Conservation (phyloP, 1,140 invertebrate species). For the Macrotrachela quadricornifera region DNA sequence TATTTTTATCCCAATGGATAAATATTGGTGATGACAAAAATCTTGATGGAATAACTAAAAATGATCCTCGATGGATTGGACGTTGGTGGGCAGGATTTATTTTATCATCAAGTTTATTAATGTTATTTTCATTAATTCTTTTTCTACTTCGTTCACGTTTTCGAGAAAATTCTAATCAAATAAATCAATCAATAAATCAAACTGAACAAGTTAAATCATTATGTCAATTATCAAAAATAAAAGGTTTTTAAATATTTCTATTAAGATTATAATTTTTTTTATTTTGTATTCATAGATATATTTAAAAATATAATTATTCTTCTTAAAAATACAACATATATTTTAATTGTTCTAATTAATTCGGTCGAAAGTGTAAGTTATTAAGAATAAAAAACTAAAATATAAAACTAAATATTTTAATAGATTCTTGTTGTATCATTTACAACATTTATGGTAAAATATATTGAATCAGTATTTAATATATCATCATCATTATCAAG, state of each 20-base stretch:
- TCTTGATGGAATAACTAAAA: neutral
- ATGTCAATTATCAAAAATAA: neutral
- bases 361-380: conserved; percentile 1
- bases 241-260: neutral
- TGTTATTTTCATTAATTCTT: neutral
- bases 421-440: conserved; percentile 2
- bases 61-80: conserved; percentile 4
- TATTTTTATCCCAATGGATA: conserved; percentile 1
- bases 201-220: neutral
- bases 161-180: too few species aligned
- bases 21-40: neutral
- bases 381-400: too few species aligned
- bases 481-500: conserved; percentile 1
- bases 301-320: neutral
- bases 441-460: conserved; percentile 3
- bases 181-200: too few species aligned
- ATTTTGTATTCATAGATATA: too few species aligned
- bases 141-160: neutral
- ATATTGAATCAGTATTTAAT: conserved; percentile 1
- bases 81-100: conserved; percentile 8
- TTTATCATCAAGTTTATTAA: neutral
- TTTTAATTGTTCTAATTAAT: too few species aligned
- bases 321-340: too few species aligned
- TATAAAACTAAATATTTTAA: too few species aligned
- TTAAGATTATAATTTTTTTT: too few species aligned